A percentile compares a stretch with the other conserved stretches of the same genome.
These are phyloP conservation scores for Petrolisthes cinctipes DNA, from an alignment of 2,888 invertebrate genomes.

Conservation along the genomic window DNA sequence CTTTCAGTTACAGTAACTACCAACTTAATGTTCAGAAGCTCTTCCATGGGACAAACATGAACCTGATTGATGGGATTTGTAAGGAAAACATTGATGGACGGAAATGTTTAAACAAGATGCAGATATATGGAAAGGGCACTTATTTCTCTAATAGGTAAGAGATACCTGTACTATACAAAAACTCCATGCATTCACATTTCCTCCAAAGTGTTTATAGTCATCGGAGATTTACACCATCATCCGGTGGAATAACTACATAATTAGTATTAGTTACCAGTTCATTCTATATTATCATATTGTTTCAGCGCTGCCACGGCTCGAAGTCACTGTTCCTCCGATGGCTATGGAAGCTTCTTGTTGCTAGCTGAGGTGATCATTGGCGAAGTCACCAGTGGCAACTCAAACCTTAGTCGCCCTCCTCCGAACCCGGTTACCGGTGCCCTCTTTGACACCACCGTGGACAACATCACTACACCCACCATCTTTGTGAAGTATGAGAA, in stretches of 20 bases:
- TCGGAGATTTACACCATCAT: neutral
- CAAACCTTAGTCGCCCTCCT: slow-evolving; percentile 37
- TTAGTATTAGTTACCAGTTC: neutral
- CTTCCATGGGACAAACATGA: slow-evolving; percentile 26
- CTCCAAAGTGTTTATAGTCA: too few relatives aligned
- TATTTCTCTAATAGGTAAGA: slow-evolving; percentile 51
- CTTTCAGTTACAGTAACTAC: slow-evolving; percentile 30
- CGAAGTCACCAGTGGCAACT: neutral
- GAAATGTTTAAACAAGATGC: neutral
- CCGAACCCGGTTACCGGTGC: neutral
- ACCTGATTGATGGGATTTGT: slow-evolving; percentile 19
- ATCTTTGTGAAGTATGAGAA: slow-evolving; percentile 50
- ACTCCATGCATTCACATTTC: too few relatives aligned
- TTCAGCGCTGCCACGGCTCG: slow-evolving; percentile 35
- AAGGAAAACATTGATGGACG: slow-evolving; percentile 49
- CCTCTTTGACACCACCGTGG: slow-evolving; percentile 47
- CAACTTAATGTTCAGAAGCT: slow-evolving; percentile 46
- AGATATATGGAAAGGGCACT: slow-evolving; percentile 30
- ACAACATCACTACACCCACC: slow-evolving; percentile 30
- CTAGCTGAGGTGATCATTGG: slow-evolving; percentile 47
- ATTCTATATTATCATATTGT: neutral
- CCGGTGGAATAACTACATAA: too few relatives aligned
- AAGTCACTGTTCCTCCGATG: slow-evolving; percentile 20
- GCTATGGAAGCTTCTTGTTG: slow-evolving; percentile 20
- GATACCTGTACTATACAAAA: neutral